Base-by-base conservation (phyloP, 2,797 vertebrate genomes). In the Acanthurus leucopareius region DNA sequence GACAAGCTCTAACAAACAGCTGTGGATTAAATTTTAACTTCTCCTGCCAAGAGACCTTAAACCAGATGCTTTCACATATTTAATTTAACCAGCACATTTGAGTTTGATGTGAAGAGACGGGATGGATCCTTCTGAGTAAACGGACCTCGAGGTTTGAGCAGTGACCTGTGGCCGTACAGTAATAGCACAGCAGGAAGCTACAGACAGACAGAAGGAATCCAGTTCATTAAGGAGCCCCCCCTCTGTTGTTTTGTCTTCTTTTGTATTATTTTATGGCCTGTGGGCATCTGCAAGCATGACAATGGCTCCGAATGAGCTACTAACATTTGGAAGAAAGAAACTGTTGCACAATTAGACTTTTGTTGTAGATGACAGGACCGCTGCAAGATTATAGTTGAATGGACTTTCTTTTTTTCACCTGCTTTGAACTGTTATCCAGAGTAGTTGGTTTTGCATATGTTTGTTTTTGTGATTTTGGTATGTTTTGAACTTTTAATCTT, bases 41-140 rank as follows among this genome's bases (percentile, higher is more conserved):
- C 16, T 19, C 8, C 9, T 68, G 1, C 49, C 9, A 16, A 9
- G 3, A 65, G 42, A 45, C 42, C 57, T 70, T 35, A 69, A 75
- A 60, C 25, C 10, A 64, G 56, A 73, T 51, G 44, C 32, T 70
- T 73, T 68, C 67, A 44, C 67, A 35, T 60, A 67, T 74, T 63
- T 73, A 58, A 84, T 83, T 73, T 79, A 85, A 86, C 28, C 47
- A 56, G 22, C 28, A 28, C 3, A 28, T 64, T 57, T 88, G 86
- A 92, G 80, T 77, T 78, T 90, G 71, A 93, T 84, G 14, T 47
- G 49, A 70, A 74, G 74, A 80, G 91, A 91, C 88, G 80, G 32
- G 77, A 72, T 49, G 49, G 68, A 79, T 17, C 76, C 77, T 75
- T 84, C 22, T 25, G 38, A 72, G 28, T 7, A 38, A 59, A 22